Conservation (phyloP, 2,113 vertebrate species). For the Atlantisia rogersi region DNA sequence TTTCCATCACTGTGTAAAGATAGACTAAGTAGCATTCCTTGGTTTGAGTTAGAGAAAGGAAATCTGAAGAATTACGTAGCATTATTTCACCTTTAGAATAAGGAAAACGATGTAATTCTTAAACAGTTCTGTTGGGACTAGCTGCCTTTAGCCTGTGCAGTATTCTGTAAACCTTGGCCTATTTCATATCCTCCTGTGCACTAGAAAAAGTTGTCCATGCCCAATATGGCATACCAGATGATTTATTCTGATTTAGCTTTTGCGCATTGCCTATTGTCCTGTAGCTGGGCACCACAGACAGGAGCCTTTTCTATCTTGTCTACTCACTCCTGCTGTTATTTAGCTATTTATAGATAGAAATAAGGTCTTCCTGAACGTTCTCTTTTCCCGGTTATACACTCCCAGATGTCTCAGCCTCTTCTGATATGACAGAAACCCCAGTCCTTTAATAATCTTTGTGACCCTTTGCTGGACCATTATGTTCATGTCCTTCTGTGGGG, state of each 20-base stretch:
- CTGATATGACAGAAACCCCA: not conserved
- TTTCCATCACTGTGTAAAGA: not conserved
- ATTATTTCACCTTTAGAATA: not conserved
- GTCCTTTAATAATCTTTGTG: not conserved
- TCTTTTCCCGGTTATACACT: not conserved
- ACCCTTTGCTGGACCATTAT: not conserved
- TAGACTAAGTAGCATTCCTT: not conserved
- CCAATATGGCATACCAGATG: not conserved
- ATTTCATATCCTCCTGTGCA: not conserved
- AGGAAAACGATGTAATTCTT: not conserved
- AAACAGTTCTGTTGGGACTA: not conserved
- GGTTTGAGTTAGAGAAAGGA: not conserved
- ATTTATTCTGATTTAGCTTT: not conserved
- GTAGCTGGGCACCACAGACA: not conserved
- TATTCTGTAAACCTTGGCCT: not conserved
- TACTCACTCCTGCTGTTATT: accelerated
- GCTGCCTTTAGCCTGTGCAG: not conserved
- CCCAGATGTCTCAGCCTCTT: not conserved
- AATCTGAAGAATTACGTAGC: not conserved
- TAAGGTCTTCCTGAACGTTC: not conserved
- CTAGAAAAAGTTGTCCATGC: not conserved
- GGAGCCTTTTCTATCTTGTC: not conserved
- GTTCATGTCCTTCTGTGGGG: not conserved
- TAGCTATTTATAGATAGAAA: not conserved
- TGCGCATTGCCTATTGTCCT: not conserved